phyloP scores from a whole-genome alignment of 2,888 invertebrate species.

The Ischnus inquisitorius region DNA sequence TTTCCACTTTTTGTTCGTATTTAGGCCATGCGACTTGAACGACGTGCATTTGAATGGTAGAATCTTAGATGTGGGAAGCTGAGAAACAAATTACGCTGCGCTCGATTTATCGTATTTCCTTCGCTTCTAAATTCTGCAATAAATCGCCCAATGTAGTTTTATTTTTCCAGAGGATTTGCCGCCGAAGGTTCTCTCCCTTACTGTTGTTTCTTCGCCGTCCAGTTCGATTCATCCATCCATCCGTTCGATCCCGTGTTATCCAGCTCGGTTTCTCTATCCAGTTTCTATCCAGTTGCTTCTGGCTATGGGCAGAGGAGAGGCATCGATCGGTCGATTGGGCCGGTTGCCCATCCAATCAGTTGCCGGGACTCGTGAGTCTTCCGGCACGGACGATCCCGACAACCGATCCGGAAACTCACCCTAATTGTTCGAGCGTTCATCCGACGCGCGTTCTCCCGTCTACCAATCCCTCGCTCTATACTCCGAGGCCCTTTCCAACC shows the following conservation, averaged over 20 bases:
- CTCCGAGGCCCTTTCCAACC: constrained; percentile 10
- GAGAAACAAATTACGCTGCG: not conserved
- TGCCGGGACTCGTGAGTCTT: constrained; percentile 67
- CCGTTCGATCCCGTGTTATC: not conserved
- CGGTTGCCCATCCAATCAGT: constrained; percentile 73
- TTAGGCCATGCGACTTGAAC: not conserved
- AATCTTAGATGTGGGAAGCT: not conserved
- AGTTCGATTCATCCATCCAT: not conserved
- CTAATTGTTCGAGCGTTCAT: constrained; percentile 69
- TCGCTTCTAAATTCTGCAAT: not conserved
- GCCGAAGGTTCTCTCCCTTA: not conserved
- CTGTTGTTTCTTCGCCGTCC: constrained; percentile 14
- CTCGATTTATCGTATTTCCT: not conserved
- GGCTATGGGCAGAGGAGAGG: constrained; percentile 31
- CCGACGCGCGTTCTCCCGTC: constrained; percentile 35
- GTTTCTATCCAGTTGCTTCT: not conserved
- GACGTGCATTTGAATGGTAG: not conserved
- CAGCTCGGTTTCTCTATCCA: constrained; percentile 11
- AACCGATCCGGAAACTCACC: constrained; percentile 71
- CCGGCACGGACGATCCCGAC: constrained; percentile 67
- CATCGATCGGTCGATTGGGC: constrained; percentile 72
- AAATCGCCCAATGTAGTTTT: not conserved
- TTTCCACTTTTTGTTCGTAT: not conserved
- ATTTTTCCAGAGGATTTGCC: not conserved
- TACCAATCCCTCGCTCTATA: constrained; percentile 6